Evolutionary conservation across 2,797 vertebrate species (phyloP).

Genomic region (Tinamus major): DNA sequence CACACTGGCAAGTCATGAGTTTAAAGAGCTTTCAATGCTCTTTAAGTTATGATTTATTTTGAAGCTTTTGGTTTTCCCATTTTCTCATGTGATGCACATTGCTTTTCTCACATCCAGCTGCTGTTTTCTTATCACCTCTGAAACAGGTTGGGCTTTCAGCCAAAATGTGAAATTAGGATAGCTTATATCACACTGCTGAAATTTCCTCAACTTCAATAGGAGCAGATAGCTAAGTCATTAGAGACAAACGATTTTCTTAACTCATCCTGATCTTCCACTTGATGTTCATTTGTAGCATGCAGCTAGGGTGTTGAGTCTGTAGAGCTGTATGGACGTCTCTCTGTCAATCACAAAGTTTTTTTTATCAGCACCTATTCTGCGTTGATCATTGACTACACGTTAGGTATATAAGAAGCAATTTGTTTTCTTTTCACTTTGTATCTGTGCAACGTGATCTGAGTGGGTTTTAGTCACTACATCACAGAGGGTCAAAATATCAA

Average conservation of each 20-base stretch:
- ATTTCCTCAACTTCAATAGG: neutral
- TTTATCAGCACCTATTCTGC: neutral
- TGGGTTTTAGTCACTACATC: neutral
- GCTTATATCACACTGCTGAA: neutral
- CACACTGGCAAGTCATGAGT: fast-evolving
- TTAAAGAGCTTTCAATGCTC: neutral
- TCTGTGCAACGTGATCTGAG: neutral
- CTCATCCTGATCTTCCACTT: neutral
- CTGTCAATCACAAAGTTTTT: neutral
- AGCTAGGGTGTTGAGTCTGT: neutral
- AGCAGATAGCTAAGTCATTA: neutral
- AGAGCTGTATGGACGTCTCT: neutral
- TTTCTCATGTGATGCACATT: neutral
- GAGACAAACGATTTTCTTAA: neutral
- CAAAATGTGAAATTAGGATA: neutral
- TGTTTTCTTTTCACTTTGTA: neutral
- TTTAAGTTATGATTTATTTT: neutral
- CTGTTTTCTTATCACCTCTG: neutral
- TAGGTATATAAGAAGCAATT: neutral
- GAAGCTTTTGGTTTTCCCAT: neutral
- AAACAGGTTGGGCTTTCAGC: neutral
- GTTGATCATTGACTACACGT: neutral
- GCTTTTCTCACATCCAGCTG: neutral
- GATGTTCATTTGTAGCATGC: neutral
- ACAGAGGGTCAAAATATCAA: constrained; percentile 3